Evolutionary conservation across 2,797 vertebrate genomes (phyloP).

Genomic region (Petrocephalus sullivani): DNA sequence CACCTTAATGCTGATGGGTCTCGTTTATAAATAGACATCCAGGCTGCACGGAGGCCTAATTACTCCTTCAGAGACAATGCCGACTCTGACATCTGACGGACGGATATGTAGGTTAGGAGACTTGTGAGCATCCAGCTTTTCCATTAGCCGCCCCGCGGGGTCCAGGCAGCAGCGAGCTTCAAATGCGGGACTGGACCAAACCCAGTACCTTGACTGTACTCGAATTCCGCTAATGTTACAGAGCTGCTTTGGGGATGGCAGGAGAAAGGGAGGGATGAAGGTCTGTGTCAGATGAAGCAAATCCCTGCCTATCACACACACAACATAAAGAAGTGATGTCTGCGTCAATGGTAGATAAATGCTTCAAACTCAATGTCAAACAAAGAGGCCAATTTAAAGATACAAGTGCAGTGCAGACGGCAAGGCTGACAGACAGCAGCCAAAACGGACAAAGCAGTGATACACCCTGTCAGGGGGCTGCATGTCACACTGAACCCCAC

Average conservation of each 20-base stretch:
- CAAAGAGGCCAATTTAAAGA: neutral
- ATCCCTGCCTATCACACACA: neutral
- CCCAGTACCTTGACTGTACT: neutral
- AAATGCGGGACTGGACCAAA: neutral
- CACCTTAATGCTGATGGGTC: slow-evolving; percentile 5
- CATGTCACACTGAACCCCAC: slow-evolving; percentile 1
- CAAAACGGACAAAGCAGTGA: slow-evolving; percentile 23
- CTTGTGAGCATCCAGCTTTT: neutral
- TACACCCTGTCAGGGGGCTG: neutral
- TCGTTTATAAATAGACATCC: slow-evolving; percentile 14
- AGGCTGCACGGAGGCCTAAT: neutral
- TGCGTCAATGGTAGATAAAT: neutral
- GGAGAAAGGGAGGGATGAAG: neutral
- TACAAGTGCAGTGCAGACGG: neutral
- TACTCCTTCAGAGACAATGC: neutral
- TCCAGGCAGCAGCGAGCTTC: neutral
- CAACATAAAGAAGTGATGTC: neutral
- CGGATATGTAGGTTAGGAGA: neutral
- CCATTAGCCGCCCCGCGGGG: neutral
- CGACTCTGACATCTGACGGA: neutral
- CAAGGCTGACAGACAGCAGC: neutral
- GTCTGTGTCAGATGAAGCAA: neutral
- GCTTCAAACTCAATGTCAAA: neutral
- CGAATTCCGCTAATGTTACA: neutral
- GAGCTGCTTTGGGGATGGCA: neutral